Percentiles rank a stretch among this genome's conserved stretches.
Evolutionary conservation across 2,888 invertebrate species (phyloP).

Genomic region (Epirrita christyi): DNA sequence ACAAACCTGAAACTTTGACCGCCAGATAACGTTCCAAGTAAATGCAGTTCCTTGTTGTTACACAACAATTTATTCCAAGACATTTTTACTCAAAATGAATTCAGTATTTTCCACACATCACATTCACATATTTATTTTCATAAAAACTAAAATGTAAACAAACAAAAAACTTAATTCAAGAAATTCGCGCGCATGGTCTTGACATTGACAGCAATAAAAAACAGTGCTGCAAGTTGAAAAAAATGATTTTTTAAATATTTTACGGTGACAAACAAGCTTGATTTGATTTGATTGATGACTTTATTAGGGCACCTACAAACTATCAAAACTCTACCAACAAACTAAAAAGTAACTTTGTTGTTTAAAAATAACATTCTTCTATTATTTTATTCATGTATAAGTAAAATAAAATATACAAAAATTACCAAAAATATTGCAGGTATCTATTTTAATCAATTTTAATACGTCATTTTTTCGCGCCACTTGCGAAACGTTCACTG

Average conservation of each 20-base stretch:
- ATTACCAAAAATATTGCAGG: background rate
- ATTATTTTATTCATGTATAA: background rate
- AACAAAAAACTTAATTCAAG: background rate
- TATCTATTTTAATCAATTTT: constrained; percentile 1
- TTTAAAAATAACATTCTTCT: too few species aligned
- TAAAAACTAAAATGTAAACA: background rate
- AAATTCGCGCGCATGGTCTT: background rate
- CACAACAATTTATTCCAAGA: constrained; percentile 83
- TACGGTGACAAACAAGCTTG: too few species aligned
- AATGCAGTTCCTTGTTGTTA: constrained; percentile 84
- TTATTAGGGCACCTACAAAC: background rate
- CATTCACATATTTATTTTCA: too few species aligned
- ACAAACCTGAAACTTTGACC: constrained; percentile 93
- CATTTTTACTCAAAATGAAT: constrained; percentile 44
- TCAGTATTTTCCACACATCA: background rate
- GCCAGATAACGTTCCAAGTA: constrained; percentile 89
- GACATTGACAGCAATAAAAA: background rate
- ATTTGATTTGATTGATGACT: too few species aligned
- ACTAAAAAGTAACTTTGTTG: too few species aligned
- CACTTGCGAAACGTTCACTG: too few species aligned
- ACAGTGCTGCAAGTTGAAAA: background rate
- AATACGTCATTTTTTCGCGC: too few species aligned
- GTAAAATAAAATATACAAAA: background rate
- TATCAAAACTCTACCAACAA: background rate
- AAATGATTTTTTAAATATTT: too few species aligned